These are phyloP conservation scores for Stegostoma tigrinum DNA, from an alignment of 2,113 vertebrate species.

Conservation along the genomic window DNA sequence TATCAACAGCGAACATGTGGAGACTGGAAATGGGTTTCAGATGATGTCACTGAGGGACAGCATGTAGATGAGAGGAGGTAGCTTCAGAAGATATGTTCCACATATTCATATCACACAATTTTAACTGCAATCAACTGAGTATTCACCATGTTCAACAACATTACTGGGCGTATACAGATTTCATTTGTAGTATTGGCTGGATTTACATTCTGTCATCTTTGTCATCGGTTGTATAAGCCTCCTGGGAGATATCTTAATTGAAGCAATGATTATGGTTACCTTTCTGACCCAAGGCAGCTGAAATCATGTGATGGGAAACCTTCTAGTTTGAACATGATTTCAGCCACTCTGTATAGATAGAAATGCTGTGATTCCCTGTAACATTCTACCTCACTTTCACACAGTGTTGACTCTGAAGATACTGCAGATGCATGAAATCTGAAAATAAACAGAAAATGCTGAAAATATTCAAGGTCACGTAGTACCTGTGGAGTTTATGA, in stretches of 20 bases:
- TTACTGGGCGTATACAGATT: neutral
- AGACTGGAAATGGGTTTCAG: neutral
- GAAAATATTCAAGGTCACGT: neutral
- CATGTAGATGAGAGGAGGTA: neutral
- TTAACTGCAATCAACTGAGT: neutral
- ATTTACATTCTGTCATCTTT: neutral
- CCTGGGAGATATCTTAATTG: neutral
- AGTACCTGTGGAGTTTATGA: neutral
- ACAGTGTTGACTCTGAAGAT: neutral
- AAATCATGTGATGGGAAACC: neutral
- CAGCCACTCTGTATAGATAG: neutral
- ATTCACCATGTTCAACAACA: neutral
- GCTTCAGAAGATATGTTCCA: neutral
- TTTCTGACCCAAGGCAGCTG: neutral
- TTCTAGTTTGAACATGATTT: neutral
- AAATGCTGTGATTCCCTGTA: neutral
- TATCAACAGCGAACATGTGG: too few species aligned
- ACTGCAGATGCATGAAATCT: neutral
- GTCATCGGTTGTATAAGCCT: too few species aligned
- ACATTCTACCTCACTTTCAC: neutral
- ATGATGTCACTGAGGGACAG: neutral
- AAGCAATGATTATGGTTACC: neutral
- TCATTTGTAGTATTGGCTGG: neutral
- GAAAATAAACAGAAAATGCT: neutral
- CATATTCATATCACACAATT: neutral